Percentiles rank a stretch among this genome's conserved stretches.
Conservation (phyloP, 1,140 invertebrate genomes). For the Cyclargus thomasi region DNA sequence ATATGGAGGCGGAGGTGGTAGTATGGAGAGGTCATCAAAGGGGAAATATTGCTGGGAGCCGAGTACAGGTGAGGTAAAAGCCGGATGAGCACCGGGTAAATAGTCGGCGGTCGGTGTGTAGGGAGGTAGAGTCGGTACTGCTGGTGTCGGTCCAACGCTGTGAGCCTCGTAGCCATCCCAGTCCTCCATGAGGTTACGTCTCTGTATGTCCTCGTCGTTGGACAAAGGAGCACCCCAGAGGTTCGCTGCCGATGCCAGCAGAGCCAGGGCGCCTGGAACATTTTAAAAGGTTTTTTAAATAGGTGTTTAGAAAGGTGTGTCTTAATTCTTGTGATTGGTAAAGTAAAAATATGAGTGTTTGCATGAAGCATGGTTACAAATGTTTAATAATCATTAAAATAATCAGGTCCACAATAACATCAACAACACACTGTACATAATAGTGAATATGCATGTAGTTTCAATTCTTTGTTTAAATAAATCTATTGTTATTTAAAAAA, state of each 20-base stretch:
- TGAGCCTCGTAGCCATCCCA: conserved; percentile 67
- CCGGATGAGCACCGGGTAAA: conserved; percentile 40
- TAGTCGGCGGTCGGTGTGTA: conserved; percentile 65
- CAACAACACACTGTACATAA: no score
- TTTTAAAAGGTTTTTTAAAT: neutral
- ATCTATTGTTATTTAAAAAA: no score
- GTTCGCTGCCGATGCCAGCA: conserved; percentile 62
- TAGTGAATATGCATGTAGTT: no score
- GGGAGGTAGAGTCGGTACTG: conserved; percentile 54
- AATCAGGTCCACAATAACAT: no score
- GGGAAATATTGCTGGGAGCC: conserved; percentile 67
- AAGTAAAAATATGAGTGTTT: no score
- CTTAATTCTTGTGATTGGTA: no score
- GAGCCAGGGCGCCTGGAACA: conserved; percentile 50
- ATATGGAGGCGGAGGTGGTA: conserved; percentile 75
- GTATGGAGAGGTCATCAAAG: conserved; percentile 66
- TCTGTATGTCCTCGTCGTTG: conserved; percentile 59
- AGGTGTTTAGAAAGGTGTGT: neutral
- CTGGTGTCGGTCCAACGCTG: conserved; percentile 57
- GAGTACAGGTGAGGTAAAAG: conserved; percentile 59
- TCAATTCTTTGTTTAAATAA: no score
- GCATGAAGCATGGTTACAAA: no score
- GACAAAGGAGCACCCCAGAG: conserved; percentile 64
- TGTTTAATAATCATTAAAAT: no score
- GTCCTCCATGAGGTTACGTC: conserved; percentile 63